These are phyloP conservation scores for Siphamia tubifer DNA, from an alignment of 2,113 vertebrate species.

Conservation along the genomic window DNA sequence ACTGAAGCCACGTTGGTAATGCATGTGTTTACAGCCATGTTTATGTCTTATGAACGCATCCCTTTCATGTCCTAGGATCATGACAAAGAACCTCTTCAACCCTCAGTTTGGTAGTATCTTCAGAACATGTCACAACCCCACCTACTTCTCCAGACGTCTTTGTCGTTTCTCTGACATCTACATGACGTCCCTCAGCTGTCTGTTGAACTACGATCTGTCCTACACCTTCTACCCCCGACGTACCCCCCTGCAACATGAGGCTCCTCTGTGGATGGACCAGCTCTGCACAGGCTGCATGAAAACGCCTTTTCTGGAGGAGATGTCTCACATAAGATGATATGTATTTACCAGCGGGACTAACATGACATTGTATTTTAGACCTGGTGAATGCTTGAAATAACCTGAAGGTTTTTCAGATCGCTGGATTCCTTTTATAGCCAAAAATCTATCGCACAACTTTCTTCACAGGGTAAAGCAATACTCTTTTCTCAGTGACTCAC, in stretches of 20 bases:
- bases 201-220: conserved; percentile 81
- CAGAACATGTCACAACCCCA: conserved; percentile 85
- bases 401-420: not conserved
- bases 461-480: not conserved
- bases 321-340: conserved; percentile 83
- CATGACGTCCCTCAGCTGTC: conserved; percentile 84
- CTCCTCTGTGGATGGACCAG: conserved; percentile 87
- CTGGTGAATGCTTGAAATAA: conserved; percentile 23
- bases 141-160: conserved; percentile 85
- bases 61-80: conserved; percentile 62
- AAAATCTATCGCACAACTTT: not conserved
- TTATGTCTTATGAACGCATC: too few relatives aligned
- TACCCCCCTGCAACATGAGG: conserved; percentile 85
- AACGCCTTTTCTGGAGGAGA: conserved; percentile 82
- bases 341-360: conserved; percentile 17
- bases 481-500: not conserved
- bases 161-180: conserved; percentile 86
- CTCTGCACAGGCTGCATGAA: conserved; percentile 87
- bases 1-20: too few relatives aligned
- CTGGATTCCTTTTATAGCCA: conserved; percentile 2
- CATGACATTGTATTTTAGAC: conserved; percentile 7
- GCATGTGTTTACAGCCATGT: too few relatives aligned
- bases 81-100: conserved; percentile 85
- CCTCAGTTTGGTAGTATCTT: conserved; percentile 87
- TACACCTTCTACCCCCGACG: conserved; percentile 86